phyloP scores from a whole-genome alignment of 2,797 vertebrate species.

The Onychomys leucogaster region DNA sequence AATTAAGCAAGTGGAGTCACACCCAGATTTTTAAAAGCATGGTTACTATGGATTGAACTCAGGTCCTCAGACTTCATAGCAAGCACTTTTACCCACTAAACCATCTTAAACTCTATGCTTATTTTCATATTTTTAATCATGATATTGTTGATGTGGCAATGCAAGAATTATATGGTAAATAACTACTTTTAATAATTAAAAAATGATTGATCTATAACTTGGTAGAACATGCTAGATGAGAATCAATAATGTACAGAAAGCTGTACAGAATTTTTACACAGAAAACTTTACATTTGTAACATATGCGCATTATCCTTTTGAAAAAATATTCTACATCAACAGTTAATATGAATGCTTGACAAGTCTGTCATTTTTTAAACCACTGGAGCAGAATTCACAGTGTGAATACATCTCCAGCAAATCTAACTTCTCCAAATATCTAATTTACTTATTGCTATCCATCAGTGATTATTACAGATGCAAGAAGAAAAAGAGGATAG shows the following conservation, averaged over 20 bases:
- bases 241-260: neutral
- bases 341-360: neutral
- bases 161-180: neutral
- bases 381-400: neutral
- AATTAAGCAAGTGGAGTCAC: neutral
- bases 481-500: neutral
- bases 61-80: neutral
- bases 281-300: neutral
- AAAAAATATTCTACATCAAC: neutral
- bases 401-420: neutral
- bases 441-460: slow-evolving; percentile 10
- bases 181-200: neutral
- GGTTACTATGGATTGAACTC: neutral
- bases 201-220: neutral
- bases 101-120: neutral
- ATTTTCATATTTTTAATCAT: neutral
- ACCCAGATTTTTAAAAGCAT: neutral
- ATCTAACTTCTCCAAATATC: neutral
- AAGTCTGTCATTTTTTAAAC: neutral
- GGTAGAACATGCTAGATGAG: neutral
- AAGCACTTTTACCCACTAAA: neutral
- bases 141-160: neutral
- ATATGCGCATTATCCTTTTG: neutral
- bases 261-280: neutral
- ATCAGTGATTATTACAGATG: neutral